A percentile compares a stretch with the other conserved stretches of the same genome.
Evolutionary conservation across 2,888 invertebrate species (phyloP).

Genomic region (Drosophila putrida): DNA sequence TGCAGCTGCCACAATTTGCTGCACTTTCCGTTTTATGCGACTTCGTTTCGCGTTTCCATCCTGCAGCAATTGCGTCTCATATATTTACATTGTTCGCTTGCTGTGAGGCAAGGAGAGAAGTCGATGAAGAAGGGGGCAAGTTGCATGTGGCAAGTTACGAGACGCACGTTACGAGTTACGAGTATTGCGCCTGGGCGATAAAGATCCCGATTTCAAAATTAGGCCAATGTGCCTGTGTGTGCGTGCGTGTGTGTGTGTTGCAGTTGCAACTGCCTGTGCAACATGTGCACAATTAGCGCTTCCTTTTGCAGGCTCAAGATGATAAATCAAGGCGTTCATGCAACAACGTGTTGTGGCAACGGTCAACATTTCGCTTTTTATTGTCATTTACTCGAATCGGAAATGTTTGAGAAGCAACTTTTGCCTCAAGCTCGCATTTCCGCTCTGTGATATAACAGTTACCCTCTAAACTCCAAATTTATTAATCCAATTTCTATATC

Average conservation of each 20-base stretch:
- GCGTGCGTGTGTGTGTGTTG: slow-evolving; percentile 34
- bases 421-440: slow-evolving; percentile 32
- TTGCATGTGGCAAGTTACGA: slow-evolving; percentile 34
- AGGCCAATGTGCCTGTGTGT: slow-evolving; percentile 62
- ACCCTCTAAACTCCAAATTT: not conserved
- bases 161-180: slow-evolving; percentile 64
- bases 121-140: slow-evolving; percentile 6
- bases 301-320: slow-evolving; percentile 51
- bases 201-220: slow-evolving; percentile 79
- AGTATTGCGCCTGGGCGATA: slow-evolving; percentile 70
- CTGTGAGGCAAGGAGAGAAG: not conserved
- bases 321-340: slow-evolving; percentile 56
- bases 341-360: slow-evolving; percentile 23
- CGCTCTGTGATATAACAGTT: slow-evolving; percentile 26
- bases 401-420: slow-evolving; percentile 11
- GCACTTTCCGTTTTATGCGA: slow-evolving; percentile 81
- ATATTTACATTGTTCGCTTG: slow-evolving; percentile 52
- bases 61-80: slow-evolving; percentile 50
- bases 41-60: slow-evolving; percentile 60
- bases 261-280: slow-evolving; percentile 47
- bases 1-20: slow-evolving; percentile 82
- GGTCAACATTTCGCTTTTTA: slow-evolving; percentile 25
- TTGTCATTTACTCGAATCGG: slow-evolving; percentile 39
- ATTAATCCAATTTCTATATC: slow-evolving; percentile 36
- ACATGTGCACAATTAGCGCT: slow-evolving; percentile 80